Evolutionary conservation across 2,888 invertebrate genomes (phyloP).

Genomic region (Eumerus sabulonum): DNA sequence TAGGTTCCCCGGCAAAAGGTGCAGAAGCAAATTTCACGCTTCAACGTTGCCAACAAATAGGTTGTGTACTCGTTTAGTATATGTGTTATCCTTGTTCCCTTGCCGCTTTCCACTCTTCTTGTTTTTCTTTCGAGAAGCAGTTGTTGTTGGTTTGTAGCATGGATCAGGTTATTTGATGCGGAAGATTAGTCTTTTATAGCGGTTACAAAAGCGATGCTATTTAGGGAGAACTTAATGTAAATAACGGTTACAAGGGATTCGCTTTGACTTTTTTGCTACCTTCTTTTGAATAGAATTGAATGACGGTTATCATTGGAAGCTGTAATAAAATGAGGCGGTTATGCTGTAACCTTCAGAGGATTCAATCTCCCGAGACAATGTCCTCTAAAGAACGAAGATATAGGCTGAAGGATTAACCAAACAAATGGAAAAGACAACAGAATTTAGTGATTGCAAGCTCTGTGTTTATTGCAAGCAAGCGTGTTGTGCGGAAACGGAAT

Average conservation of each 20-base stretch:
- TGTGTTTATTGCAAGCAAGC: too few relatives aligned
- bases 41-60: conserved; percentile 54
- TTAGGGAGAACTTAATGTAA: conserved; percentile 31
- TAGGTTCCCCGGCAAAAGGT: conserved; percentile 37
- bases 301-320: neutral
- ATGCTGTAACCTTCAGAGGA: neutral
- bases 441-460: too few relatives aligned
- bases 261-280: neutral
- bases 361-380: conserved; percentile 49
- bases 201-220: conserved; percentile 52
- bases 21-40: conserved; percentile 53
- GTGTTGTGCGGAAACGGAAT: too few relatives aligned
- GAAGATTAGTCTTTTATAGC: conserved; percentile 63
- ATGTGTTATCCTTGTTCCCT: conserved; percentile 30
- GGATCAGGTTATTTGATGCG: conserved; percentile 51
- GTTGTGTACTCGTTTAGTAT: conserved; percentile 28
- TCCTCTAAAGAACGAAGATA: conserved; percentile 15
- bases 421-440: too few relatives aligned
- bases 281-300: neutral
- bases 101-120: neutral
- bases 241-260: conserved; percentile 24
- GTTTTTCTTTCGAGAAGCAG: conserved; percentile 15
- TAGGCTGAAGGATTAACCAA: too few relatives aligned
- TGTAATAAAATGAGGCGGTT: conserved; percentile 11
- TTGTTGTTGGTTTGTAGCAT: conserved; percentile 16